phyloP scores from a whole-genome alignment of 92 coral and sea anemone species.

The Porites cylindrica region DNA sequence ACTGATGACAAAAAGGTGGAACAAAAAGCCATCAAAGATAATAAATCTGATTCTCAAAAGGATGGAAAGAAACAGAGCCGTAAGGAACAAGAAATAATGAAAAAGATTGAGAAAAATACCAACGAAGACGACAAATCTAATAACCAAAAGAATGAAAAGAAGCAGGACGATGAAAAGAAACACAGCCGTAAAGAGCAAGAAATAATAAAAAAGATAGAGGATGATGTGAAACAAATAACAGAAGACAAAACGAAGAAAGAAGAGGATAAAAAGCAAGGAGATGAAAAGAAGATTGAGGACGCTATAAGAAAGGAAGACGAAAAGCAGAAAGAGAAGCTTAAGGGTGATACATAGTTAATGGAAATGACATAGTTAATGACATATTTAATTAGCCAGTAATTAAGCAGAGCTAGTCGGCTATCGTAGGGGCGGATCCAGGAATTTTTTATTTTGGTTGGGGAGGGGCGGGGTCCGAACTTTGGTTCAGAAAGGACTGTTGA shows the following conservation, averaged over 20 bases:
- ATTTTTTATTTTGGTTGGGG: too few species aligned
- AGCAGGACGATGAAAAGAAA: constrained; percentile 10
- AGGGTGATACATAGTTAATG: neutral
- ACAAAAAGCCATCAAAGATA: constrained; percentile 40
- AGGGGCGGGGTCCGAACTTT: too few species aligned
- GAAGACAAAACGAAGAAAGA: neutral
- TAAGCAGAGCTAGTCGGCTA: too few species aligned
- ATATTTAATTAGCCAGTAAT: too few species aligned
- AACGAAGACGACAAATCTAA: constrained; percentile 23
- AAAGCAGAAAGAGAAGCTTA: constrained; percentile 9
- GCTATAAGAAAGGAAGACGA: constrained; percentile 14
- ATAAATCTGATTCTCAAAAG: constrained; percentile 2
- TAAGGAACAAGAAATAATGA: constrained; percentile 22
- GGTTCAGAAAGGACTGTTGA: too few species aligned
- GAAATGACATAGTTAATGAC: neutral
- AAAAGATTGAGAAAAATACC: constrained; percentile 9
- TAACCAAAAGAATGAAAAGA: neutral
- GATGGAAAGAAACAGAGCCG: neutral
- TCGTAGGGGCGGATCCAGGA: too few species aligned
- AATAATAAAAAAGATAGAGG: constrained; percentile 21
- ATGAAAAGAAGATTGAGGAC: constrained; percentile 6
- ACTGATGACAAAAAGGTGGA: constrained; percentile 30
- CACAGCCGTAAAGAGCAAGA: constrained; percentile 23
- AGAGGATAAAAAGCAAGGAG: neutral
- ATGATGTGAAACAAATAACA: constrained; percentile 33